Conservation (phyloP, 2,888 invertebrate genomes). For the Allolobophora icterica region DNA sequence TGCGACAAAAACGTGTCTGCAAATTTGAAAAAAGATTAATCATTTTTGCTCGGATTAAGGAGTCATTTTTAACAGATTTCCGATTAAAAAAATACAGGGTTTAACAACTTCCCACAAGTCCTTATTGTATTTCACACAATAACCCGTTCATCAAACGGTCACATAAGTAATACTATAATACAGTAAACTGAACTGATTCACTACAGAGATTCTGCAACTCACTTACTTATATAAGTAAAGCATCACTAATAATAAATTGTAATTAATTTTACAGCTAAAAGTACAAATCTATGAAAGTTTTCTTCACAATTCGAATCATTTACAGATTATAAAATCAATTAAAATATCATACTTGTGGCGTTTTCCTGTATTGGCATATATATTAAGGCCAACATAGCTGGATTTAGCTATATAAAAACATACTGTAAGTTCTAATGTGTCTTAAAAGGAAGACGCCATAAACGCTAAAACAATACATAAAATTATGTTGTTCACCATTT, state of each 20-base stretch:
- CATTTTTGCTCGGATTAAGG: not conserved
- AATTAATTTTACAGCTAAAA: not conserved
- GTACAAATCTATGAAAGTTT: not conserved
- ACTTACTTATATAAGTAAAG: not conserved
- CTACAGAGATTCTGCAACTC: not conserved
- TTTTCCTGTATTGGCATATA: not conserved
- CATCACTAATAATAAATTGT: not conserved
- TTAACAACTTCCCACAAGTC: too few relatives aligned
- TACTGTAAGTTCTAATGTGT: too few relatives aligned
- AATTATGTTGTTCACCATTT: not conserved
- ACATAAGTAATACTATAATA: not conserved
- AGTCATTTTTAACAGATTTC: too few relatives aligned
- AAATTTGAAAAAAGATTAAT: not conserved
- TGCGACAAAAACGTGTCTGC: not conserved
- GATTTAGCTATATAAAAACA: too few relatives aligned
- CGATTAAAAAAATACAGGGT: too few relatives aligned
- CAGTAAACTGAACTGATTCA: not conserved
- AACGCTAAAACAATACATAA: not conserved
- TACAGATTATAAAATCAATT: not conserved
- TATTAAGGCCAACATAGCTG: too few relatives aligned
- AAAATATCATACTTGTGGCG: not conserved
- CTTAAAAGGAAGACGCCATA: too few relatives aligned
- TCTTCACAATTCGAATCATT: slow-evolving; percentile 10
- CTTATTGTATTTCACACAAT: too few relatives aligned
- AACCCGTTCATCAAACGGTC: not conserved